phyloP scores from a whole-genome alignment of 2,113 vertebrate genomes.

The Chaenocephalus aceratus region DNA sequence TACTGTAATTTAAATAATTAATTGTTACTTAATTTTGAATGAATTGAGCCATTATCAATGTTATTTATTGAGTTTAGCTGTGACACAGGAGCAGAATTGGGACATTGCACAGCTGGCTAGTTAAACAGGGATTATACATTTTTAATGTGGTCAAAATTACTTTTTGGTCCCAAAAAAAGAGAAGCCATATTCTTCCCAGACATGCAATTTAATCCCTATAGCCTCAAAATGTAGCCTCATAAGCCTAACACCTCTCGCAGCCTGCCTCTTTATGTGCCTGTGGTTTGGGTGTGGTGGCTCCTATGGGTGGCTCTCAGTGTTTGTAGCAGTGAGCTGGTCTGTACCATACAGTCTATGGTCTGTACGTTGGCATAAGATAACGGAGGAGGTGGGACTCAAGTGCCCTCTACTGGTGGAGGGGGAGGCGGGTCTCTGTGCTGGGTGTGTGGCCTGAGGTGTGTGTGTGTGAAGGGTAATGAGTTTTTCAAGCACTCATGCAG shows the following conservation, averaged over 20 bases:
- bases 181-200: constrained; percentile 14
- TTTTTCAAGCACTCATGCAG: constrained; percentile 24
- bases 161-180: constrained; percentile 17
- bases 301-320: constrained; percentile 30
- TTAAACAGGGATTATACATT: constrained; percentile 3
- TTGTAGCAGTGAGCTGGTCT: constrained; percentile 16
- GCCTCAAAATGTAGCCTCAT: not conserved
- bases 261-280: constrained; percentile 23
- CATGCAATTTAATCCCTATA: not conserved
- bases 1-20: constrained; percentile 21
- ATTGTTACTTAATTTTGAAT: constrained; percentile 5
- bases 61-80: no score
- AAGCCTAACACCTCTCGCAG: not conserved
- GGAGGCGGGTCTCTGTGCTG: not conserved
- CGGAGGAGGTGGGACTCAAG: constrained; percentile 57
- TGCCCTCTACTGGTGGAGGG: constrained; percentile 74
- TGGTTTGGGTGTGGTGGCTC: constrained; percentile 68
- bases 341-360: not conserved
- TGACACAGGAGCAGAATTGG: not conserved
- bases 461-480: not conserved
- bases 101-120: constrained; percentile 3
- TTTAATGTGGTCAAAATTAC: constrained; percentile 16
- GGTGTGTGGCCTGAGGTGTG: constrained; percentile 1
- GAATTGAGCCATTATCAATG: not conserved
- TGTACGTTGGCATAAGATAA: constrained; percentile 3